A percentile compares a stretch with the other conserved stretches of the same genome.
These are phyloP conservation scores for Cosmopolites sordidus DNA, from an alignment of 2,888 invertebrate species.

Conservation along the genomic window DNA sequence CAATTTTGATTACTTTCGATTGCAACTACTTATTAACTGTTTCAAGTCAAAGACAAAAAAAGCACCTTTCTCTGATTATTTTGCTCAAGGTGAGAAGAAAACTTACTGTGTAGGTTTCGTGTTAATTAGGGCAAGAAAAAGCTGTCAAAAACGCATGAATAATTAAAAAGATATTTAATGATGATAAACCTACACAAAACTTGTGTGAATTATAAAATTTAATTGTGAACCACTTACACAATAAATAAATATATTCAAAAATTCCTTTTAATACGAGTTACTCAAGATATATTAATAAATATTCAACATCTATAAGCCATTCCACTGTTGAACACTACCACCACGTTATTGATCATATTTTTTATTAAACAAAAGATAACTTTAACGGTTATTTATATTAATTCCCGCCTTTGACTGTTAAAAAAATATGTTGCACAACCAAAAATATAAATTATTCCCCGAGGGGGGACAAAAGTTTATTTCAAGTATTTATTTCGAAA, in stretches of 20 bases:
- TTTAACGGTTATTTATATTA: background rate
- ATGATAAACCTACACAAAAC: background rate
- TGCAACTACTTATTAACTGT: no score
- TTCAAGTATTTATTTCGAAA: slow-evolving; percentile 6
- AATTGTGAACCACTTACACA: background rate
- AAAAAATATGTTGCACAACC: background rate
- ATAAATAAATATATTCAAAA: background rate
- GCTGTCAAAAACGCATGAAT: background rate
- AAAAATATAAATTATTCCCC: background rate
- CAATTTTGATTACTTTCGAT: no score
- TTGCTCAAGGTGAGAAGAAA: no score
- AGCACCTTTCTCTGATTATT: no score
- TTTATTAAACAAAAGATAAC: background rate
- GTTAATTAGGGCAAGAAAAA: no score
- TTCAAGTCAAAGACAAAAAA: no score
- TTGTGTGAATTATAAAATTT: background rate
- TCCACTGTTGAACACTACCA: background rate
- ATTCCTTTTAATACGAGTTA: background rate
- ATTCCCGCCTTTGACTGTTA: background rate
- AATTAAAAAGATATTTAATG: background rate
- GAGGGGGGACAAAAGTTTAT: background rate
- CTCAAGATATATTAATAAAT: no score
- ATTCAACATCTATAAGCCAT: background rate
- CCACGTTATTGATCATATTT: background rate
- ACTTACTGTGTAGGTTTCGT: no score